A percentile compares a stretch with the other conserved stretches of the same genome.
Evolutionary conservation across 2,113 vertebrate genomes (phyloP).

Genomic region (Gorilla gorilla): DNA sequence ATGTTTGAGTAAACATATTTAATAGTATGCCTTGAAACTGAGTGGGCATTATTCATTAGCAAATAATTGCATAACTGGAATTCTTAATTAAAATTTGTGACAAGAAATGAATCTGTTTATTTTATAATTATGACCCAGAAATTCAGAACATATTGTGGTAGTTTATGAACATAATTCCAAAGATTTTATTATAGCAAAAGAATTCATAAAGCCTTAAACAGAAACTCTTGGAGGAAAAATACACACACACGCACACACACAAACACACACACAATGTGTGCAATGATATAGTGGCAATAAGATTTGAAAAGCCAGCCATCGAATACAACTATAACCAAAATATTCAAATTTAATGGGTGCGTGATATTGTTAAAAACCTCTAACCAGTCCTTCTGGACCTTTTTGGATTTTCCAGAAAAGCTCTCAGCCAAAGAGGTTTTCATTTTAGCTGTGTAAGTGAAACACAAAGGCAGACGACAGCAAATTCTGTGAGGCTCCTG

Average conservation of each 20-base stretch:
- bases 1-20: slow-evolving; percentile 64
- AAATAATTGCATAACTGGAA: slow-evolving; percentile 72
- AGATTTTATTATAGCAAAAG: slow-evolving; percentile 50
- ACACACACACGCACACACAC: background rate
- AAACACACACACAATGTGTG: background rate
- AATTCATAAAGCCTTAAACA: slow-evolving; percentile 16
- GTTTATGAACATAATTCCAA: slow-evolving; percentile 59
- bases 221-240: background rate
- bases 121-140: slow-evolving; percentile 72
- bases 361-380: background rate
- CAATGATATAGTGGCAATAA: background rate
- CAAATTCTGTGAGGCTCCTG: background rate
- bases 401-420: slow-evolving; percentile 31
- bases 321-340: background rate
- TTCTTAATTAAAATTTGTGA: slow-evolving; percentile 75
- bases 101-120: slow-evolving; percentile 72
- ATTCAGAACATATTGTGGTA: slow-evolving; percentile 54
- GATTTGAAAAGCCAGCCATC: background rate
- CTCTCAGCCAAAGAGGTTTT: background rate
- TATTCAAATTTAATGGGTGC: background rate
- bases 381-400: background rate
- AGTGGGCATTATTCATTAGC: slow-evolving; percentile 71
- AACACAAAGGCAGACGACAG: background rate
- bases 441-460: slow-evolving; percentile 29
- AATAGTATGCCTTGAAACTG: slow-evolving; percentile 16